These are phyloP conservation scores for Sclerodermus sp. DNA, from an alignment of 2,888 invertebrate species.

Conservation along the genomic window DNA sequence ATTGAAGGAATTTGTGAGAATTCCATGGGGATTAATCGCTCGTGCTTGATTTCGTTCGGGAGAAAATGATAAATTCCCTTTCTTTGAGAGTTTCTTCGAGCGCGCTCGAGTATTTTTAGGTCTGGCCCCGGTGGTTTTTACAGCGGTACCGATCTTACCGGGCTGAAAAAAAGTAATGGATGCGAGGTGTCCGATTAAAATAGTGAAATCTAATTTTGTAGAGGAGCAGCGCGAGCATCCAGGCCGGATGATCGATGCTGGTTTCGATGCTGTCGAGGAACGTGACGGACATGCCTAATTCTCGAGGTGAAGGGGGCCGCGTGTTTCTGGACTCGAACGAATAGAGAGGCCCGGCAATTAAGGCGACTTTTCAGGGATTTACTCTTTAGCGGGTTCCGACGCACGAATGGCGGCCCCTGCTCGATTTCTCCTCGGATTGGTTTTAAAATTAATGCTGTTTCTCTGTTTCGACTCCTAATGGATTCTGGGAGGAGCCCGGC, in stretches of 20 bases:
- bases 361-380: constrained; percentile 30
- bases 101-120: too few species aligned
- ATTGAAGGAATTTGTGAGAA: too few species aligned
- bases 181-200: too few species aligned
- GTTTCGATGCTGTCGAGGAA: constrained; percentile 10
- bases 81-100: too few species aligned
- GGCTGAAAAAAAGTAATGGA: too few species aligned
- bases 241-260: constrained; percentile 15
- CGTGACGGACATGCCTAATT: constrained; percentile 12
- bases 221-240: too few species aligned
- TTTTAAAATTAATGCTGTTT: constrained; percentile 53
- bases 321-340: constrained; percentile 14
- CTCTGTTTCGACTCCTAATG: constrained; percentile 50
- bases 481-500: constrained; percentile 48
- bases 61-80: too few species aligned
- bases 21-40: too few species aligned
- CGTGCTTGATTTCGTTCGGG: too few species aligned
- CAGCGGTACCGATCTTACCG: too few species aligned
- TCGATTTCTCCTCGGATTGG: constrained; percentile 45
- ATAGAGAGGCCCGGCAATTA: constrained; percentile 31
- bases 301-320: constrained; percentile 14
- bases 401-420: constrained; percentile 36
- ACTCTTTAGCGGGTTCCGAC: constrained; percentile 12
- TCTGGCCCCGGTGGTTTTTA: too few species aligned
- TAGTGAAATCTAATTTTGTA: too few species aligned